Evolutionary conservation across 30 jellyfish, hydroid and myxozoan genomes (phyloP).

Genomic region (Rhopilema esculentum): DNA sequence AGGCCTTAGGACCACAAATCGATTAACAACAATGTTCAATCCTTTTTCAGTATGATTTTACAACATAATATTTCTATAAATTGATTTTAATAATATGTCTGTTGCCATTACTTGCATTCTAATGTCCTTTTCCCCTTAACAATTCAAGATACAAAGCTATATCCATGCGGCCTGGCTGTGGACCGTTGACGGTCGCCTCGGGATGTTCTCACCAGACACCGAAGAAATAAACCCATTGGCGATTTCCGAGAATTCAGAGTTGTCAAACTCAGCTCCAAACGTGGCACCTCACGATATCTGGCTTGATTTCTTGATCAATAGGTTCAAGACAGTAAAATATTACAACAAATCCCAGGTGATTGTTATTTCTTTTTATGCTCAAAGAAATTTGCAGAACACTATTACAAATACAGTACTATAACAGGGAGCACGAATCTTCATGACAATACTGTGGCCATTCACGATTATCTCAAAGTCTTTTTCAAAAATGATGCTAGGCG

Average conservation of each 20-base stretch:
- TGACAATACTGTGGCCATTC: too few relatives aligned
- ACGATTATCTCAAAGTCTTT: too few relatives aligned
- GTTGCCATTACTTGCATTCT: not conserved
- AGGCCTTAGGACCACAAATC: too few relatives aligned
- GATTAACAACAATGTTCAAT: too few relatives aligned
- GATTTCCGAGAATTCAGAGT: constrained; percentile 22
- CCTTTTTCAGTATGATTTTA: too few relatives aligned
- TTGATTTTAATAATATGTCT: too few relatives aligned
- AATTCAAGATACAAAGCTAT: constrained; percentile 83
- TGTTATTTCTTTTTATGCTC: too few relatives aligned
- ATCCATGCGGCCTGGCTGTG: constrained; percentile 93
- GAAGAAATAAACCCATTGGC: constrained; percentile 65
- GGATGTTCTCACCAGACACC: constrained; percentile 76
- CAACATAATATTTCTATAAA: too few relatives aligned
- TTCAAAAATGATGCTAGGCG: too few relatives aligned
- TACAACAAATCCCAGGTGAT: constrained; percentile 89
- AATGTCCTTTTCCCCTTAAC: not conserved
- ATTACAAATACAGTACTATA: too few relatives aligned
- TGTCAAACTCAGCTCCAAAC: constrained; percentile 10
- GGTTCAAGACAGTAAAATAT: constrained; percentile 84
- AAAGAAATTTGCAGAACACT: too few relatives aligned
- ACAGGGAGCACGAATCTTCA: too few relatives aligned
- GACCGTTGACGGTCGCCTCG: constrained; percentile 82
- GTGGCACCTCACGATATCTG: constrained; percentile 89
- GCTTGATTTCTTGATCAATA: constrained; percentile 78